phyloP scores from a whole-genome alignment of 1,140 invertebrate species.

The Cherax quadricarinatus region DNA sequence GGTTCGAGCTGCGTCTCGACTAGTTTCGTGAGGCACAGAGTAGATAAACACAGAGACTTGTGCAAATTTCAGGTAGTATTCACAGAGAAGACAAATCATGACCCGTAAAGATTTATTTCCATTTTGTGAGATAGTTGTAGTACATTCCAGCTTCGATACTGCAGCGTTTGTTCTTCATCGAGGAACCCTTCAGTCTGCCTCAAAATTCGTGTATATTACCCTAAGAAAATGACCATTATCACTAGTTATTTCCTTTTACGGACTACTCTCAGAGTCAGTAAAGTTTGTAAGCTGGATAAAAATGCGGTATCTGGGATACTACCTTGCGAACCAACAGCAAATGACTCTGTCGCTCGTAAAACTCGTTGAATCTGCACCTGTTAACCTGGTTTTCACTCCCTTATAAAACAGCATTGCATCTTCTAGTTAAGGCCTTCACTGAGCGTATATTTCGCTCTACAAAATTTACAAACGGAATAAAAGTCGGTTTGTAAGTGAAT shows the following conservation, averaged over 20 bases:
- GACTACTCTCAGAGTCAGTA: neutral
- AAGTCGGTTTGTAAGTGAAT: neutral
- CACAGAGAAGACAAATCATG: too few species aligned
- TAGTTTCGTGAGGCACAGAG: too few species aligned
- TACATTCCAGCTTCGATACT: too few species aligned
- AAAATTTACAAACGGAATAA: neutral
- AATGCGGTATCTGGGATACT: neutral
- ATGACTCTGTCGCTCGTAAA: neutral
- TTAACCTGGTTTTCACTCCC: neutral
- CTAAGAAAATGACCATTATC: neutral
- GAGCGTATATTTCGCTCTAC: neutral
- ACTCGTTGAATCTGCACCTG: neutral
- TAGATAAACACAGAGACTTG: too few species aligned
- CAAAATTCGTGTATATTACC: neutral
- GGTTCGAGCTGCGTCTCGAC: too few species aligned
- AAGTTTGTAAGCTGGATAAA: neutral
- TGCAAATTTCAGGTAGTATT: too few species aligned
- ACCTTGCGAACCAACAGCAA: neutral
- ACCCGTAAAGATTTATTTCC: too few species aligned
- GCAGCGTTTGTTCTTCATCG: too few species aligned
- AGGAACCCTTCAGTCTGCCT: neutral
- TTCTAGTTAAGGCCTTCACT: neutral
- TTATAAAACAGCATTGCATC: constrained; percentile 4
- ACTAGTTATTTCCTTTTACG: neutral
- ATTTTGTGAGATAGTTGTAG: too few species aligned